These are phyloP conservation scores for Odocoileus hemionus DNA, from an alignment of 2,113 vertebrate species.

Conservation along the genomic window DNA sequence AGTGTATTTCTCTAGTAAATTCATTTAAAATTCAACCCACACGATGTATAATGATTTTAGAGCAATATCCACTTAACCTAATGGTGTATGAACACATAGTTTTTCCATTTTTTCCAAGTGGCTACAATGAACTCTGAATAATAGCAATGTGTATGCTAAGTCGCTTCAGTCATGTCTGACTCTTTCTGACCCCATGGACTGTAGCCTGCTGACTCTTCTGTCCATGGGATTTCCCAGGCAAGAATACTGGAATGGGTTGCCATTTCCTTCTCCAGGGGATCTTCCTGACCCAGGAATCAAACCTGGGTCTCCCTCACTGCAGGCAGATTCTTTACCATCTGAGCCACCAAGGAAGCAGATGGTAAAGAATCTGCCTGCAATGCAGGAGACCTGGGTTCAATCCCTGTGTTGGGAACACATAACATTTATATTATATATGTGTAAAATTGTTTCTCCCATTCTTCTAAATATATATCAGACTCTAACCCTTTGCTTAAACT, in stretches of 20 bases:
- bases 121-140: background rate
- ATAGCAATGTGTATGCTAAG: background rate
- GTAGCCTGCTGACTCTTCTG: background rate
- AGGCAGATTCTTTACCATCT: background rate
- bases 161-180: background rate
- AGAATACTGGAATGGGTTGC: background rate
- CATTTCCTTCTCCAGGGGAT: background rate
- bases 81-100: background rate
- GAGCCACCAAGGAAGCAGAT: background rate
- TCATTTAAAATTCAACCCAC: constrained; percentile 41
- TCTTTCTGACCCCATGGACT: background rate
- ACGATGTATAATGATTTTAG: background rate
- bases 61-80: constrained; percentile 8
- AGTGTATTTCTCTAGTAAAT: background rate
- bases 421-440: background rate
- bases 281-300: background rate
- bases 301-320: background rate
- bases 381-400: background rate
- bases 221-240: background rate
- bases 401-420: background rate
- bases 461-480: background rate
- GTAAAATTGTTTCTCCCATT: background rate
- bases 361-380: background rate
- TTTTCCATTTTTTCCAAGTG: background rate
- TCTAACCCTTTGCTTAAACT: background rate